Evolutionary conservation across 2,797 vertebrate genomes (phyloP).

Genomic region (Rhincodon typus): DNA sequence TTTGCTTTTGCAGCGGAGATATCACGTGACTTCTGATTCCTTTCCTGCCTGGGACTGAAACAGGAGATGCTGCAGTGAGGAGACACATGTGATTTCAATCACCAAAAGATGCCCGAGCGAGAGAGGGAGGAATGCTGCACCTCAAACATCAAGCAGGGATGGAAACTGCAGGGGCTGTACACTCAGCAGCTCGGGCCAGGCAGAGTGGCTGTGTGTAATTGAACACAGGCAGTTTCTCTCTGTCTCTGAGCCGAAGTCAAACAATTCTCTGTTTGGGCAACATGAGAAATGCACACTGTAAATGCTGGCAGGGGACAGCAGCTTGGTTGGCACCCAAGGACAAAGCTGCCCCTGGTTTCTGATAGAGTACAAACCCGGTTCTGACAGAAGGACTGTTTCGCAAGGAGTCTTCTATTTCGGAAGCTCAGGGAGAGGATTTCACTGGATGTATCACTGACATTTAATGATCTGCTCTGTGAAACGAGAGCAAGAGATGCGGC

Average conservation of each 20-base stretch:
- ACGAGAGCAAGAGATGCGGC: not conserved
- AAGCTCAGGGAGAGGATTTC: too few relatives aligned
- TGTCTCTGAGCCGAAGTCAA: not conserved
- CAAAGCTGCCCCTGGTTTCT: not conserved
- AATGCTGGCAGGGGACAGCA: not conserved
- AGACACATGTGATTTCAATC: not conserved
- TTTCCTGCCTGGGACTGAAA: not conserved
- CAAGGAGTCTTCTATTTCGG: too few relatives aligned
- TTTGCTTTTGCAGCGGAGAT: not conserved
- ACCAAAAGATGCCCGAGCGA: not conserved
- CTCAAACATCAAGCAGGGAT: not conserved
- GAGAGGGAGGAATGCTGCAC: not conserved
- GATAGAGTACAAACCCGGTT: not conserved
- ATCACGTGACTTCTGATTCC: not conserved
- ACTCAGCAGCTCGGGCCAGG: not conserved
- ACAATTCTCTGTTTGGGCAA: not conserved
- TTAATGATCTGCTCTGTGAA: not conserved
- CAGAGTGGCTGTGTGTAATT: conserved; percentile 6
- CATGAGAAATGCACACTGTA: too few relatives aligned
- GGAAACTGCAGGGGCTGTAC: not conserved
- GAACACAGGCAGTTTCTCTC: too few relatives aligned
- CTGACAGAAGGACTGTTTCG: not conserved
- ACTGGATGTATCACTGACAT: not conserved
- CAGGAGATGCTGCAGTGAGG: not conserved
- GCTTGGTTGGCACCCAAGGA: not conserved